Base-by-base conservation (phyloP, 1,140 invertebrate species). In the Limonius californicus region DNA sequence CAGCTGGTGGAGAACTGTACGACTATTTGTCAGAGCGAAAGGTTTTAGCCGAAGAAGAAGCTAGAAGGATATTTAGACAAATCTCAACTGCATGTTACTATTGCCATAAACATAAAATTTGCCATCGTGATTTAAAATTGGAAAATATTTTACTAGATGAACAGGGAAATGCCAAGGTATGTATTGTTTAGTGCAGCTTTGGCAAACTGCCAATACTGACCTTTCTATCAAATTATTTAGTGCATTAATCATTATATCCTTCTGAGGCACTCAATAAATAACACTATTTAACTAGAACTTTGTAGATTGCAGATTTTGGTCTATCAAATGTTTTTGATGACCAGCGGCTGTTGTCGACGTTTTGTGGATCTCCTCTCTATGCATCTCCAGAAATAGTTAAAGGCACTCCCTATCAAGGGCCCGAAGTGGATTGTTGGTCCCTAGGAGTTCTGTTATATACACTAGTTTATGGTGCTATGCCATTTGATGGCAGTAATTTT, bases 331-430 rank as follows among this genome's bases (percentile, higher is more conserved):
- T 98, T 59, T 99, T 97, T 75, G 92, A 94, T 79, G 92, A 94
- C 70, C 87, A 89, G 62, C 83, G 89, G 32, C 77, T 99, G 42
- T 77, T 99, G 62, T 90, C 87, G 59, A 99, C 97, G 21, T 99
- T 97, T 79, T 99, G 97, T 79, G 97, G 97, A 3, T 97, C 94
- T 74, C 97, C 97, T 0, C 76, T 99, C 6, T 99, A 99, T 76
- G 97, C 97, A 11, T 98, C 96, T 50, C 97, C 97, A 0, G 97
- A 99, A 82, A 99, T 99, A 66, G 97, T 99, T 8, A 94, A 95
- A 80, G 97, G 97, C 61, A 94, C 90, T 15, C 95, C 97, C 0
- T 99, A 99, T 74, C 89, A 92, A 71, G 97, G 97, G n/a, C 96
- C 97, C 6, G 96, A 99, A 84, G 89, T 87, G 7, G 89, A 91